Evolutionary conservation across 2,797 vertebrate genomes (phyloP).

Genomic region (Cetoscarus ocellatus): DNA sequence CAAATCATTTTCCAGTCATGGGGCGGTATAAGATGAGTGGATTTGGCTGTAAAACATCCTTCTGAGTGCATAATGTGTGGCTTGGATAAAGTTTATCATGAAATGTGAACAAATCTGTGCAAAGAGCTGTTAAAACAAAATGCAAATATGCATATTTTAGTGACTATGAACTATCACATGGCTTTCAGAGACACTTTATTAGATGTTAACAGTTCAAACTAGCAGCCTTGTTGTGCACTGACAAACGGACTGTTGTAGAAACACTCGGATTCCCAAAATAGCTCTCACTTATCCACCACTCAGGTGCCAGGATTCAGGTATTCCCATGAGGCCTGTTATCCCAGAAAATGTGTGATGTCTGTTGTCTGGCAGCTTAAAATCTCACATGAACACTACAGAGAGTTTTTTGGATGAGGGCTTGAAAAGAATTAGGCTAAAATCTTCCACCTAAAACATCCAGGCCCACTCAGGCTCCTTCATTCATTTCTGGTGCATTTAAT

Average conservation of each 20-base stretch:
- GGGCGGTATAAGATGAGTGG: background rate
- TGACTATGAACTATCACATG: background rate
- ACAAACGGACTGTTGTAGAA: conserved; percentile 43
- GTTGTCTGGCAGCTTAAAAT: conserved; percentile 30
- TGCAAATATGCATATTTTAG: background rate
- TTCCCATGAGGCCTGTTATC: conserved; percentile 51
- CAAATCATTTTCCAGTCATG: background rate
- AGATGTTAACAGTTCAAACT: conserved; percentile 47
- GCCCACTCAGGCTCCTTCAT: background rate
- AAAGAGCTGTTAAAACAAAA: too few relatives aligned
- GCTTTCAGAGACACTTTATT: background rate
- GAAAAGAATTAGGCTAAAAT: background rate
- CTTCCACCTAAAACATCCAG: background rate
- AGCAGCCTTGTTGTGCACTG: conserved; percentile 15
- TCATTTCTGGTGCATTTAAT: background rate
- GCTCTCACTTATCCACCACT: conserved; percentile 16
- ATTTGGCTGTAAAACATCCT: background rate
- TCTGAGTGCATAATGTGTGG: too few relatives aligned
- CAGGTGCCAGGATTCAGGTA: conserved; percentile 46
- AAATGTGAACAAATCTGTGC: too few relatives aligned
- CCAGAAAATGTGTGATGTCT: conserved; percentile 39
- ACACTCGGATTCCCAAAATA: conserved; percentile 51
- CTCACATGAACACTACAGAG: background rate
- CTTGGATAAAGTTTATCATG: too few relatives aligned
- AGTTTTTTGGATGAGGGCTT: background rate